A percentile compares a stretch with the other conserved stretches of the same genome.
These are phyloP conservation scores for Mesocentrotus franciscanus DNA, from an alignment of 53 echinoderm and acorn worm genomes.

Conservation along the genomic window DNA sequence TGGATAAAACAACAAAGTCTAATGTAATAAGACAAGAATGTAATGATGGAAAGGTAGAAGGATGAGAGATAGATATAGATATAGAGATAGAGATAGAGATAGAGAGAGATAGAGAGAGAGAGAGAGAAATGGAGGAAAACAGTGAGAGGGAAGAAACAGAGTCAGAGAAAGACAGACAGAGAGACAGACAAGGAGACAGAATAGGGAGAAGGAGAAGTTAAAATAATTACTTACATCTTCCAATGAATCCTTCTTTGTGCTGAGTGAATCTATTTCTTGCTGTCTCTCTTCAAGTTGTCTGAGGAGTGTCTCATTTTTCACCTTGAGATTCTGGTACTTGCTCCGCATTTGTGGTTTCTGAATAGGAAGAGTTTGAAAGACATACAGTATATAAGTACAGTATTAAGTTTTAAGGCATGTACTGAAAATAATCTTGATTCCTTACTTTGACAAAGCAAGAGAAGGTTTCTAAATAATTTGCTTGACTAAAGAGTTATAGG, in stretches of 20 bases:
- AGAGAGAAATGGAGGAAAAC: neutral
- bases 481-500: too few species aligned
- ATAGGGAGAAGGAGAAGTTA: neutral
- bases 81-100: neutral
- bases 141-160: neutral
- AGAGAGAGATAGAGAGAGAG: neutral
- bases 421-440: too few species aligned
- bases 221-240: conserved; percentile 77
- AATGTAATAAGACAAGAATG: too few species aligned
- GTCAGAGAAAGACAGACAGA: neutral
- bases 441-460: too few species aligned
- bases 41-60: too few species aligned
- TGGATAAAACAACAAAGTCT: too few species aligned
- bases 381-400: neutral
- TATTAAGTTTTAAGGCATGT: neutral
- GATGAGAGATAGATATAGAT: neutral
- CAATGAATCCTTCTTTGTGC: conserved; percentile 87
- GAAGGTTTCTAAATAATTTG: too few species aligned
- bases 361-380: neutral
- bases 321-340: conserved; percentile 86
- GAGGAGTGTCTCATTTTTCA: conserved; percentile 78
- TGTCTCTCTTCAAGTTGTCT: conserved; percentile 84
- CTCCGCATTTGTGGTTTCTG: conserved; percentile 90
- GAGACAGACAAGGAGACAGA: neutral
- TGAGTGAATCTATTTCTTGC: conserved; percentile 87